A percentile compares a stretch with the other conserved stretches of the same genome.
These are phyloP conservation scores for Galagoides demidoff DNA, from an alignment of 2,797 vertebrate genomes.

Conservation along the genomic window DNA sequence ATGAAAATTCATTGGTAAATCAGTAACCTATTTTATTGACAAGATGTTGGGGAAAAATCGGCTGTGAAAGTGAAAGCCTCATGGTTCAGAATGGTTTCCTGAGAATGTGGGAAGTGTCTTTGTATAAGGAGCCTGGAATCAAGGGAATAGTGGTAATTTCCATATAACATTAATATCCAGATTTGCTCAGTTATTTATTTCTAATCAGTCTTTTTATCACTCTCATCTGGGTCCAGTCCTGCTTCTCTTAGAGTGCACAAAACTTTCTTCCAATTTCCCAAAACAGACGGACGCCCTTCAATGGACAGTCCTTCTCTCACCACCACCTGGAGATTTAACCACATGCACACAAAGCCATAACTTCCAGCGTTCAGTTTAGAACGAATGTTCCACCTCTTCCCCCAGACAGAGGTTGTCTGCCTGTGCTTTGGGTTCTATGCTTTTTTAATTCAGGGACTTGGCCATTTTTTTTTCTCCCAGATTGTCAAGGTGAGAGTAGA, in stretches of 20 bases:
- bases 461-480: background rate
- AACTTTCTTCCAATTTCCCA: background rate
- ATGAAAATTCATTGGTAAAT: background rate
- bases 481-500: background rate
- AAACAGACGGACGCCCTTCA: background rate
- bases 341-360: background rate
- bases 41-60: background rate
- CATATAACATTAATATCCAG: background rate
- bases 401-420: background rate
- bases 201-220: background rate
- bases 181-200: background rate
- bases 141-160: background rate
- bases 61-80: background rate
- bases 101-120: background rate
- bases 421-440: background rate
- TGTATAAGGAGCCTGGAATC: background rate
- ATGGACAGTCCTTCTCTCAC: background rate
- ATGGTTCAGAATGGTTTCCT: background rate
- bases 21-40: background rate
- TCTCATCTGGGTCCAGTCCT: background rate
- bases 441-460: background rate
- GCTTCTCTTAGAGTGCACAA: background rate
- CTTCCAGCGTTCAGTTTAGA: background rate
- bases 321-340: background rate
- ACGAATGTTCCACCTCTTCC: background rate